Percentiles rank a stretch among this genome's conserved stretches.
phyloP scores from a whole-genome alignment of 2,113 vertebrate genomes.

The Chionodraco myersi region DNA sequence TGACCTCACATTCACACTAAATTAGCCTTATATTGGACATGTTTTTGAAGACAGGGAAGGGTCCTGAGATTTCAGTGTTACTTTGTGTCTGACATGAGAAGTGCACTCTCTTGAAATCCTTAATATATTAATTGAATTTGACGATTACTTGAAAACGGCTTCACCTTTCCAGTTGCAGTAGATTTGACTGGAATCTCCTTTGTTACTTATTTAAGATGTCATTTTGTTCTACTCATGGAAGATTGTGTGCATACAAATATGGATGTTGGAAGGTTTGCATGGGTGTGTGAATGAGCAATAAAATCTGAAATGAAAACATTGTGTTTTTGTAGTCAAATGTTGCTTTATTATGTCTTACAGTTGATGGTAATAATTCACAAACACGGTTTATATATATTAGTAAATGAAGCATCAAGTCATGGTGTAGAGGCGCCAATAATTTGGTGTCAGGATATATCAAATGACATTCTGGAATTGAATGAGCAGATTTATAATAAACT shows the following conservation, averaged over 20 bases:
- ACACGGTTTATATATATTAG: neutral
- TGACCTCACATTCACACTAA: constrained; percentile 66
- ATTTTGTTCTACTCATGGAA: constrained; percentile 85
- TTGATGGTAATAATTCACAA: neutral
- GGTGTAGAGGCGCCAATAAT: neutral
- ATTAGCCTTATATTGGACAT: constrained; percentile 84
- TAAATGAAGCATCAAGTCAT: neutral
- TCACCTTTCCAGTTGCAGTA: constrained; percentile 66
- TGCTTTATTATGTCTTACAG: neutral
- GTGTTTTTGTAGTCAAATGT: neutral
- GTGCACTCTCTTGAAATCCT: constrained; percentile 39
- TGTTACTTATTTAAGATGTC: constrained; percentile 81
- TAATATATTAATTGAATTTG: constrained; percentile 45
- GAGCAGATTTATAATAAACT: no score
- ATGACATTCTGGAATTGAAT: no score
- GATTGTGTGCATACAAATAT: constrained; percentile 83
- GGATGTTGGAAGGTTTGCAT: constrained; percentile 90
- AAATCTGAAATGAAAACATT: constrained; percentile 74
- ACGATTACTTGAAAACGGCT: constrained; percentile 64
- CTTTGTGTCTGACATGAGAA: constrained; percentile 22
- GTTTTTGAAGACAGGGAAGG: constrained; percentile 10
- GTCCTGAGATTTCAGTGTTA: constrained; percentile 9
- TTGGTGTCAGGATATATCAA: neutral
- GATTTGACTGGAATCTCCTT: constrained; percentile 81
- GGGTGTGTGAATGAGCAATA: constrained; percentile 93